Percentiles rank a stretch among this genome's conserved stretches.
These are phyloP conservation scores for Smithornis capensis DNA, from an alignment of 2,113 vertebrate genomes.

Conservation along the genomic window DNA sequence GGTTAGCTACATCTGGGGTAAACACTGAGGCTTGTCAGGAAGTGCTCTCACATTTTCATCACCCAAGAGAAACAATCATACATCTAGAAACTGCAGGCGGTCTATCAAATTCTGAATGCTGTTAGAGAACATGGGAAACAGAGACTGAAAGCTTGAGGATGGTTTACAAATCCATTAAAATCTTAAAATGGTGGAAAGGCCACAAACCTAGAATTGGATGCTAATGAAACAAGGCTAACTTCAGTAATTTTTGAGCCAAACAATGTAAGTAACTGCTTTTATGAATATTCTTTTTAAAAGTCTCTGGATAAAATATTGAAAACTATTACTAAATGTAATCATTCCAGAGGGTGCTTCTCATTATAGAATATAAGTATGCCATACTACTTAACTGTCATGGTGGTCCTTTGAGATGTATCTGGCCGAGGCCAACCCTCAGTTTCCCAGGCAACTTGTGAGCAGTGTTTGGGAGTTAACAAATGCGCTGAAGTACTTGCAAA, in stretches of 20 bases:
- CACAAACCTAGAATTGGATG: not conserved
- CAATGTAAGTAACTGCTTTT: not conserved
- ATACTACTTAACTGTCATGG: not conserved
- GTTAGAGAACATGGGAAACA: not conserved
- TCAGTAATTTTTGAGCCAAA: not conserved
- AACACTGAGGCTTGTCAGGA: not conserved
- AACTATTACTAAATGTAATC: not conserved
- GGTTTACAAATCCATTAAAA: not conserved
- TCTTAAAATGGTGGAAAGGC: accelerated
- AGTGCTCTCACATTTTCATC: not conserved
- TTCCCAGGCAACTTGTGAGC: not conserved
- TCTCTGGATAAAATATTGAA: not conserved
- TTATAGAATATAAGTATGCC: not conserved
- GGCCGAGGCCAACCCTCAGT: not conserved
- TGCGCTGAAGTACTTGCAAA: not conserved
- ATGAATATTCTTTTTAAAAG: not conserved
- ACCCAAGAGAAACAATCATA: not conserved
- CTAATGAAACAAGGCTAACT: not conserved
- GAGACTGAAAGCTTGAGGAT: not conserved
- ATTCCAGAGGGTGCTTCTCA: not conserved
- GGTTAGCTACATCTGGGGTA: not conserved
- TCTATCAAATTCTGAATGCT: not conserved
- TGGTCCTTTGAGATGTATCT: not conserved
- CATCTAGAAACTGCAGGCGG: not conserved
- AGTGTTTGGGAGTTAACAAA: not conserved